Percentiles rank a stretch among this genome's conserved stretches.
Evolutionary conservation across 2,797 vertebrate genomes (phyloP).

Genomic region (Hephaestus fuliginosus): DNA sequence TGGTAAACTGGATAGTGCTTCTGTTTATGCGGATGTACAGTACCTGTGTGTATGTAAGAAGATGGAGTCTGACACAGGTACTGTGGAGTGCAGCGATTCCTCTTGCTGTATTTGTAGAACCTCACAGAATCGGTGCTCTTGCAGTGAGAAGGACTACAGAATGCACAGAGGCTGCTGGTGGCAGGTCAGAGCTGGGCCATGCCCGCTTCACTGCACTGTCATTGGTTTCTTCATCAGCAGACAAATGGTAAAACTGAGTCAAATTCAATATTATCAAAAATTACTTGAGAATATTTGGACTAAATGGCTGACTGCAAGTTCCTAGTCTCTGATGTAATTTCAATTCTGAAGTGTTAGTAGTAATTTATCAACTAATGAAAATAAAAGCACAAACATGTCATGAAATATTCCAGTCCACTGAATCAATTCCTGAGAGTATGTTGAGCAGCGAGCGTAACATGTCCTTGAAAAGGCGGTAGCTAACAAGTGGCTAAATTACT

Average conservation of each 20-base stretch:
- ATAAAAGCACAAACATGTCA: slow-evolving; percentile 31
- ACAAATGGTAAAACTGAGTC: not conserved
- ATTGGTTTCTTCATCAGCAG: slow-evolving; percentile 92
- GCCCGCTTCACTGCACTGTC: slow-evolving; percentile 92
- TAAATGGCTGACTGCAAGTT: slow-evolving; percentile 8
- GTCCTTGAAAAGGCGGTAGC: too few relatives aligned
- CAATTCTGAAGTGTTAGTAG: slow-evolving; percentile 35
- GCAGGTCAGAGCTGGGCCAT: slow-evolving; percentile 94
- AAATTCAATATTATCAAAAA: not conserved
- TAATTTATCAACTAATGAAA: slow-evolving; percentile 15
- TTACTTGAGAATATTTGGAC: not conserved
- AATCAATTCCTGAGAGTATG: not conserved
- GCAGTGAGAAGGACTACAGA: too few relatives aligned
- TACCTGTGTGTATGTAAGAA: slow-evolving; percentile 93
- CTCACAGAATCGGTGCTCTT: too few relatives aligned
- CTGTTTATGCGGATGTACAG: not conserved
- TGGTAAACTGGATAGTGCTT: not conserved
- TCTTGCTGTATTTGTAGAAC: slow-evolving; percentile 76
- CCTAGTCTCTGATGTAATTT: slow-evolving; percentile 52
- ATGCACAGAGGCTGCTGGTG: slow-evolving; percentile 1
- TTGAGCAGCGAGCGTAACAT: not conserved
- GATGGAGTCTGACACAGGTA: slow-evolving; percentile 89
- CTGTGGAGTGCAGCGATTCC: slow-evolving; percentile 89
- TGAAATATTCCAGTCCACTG: not conserved
- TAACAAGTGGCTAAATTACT: too few relatives aligned